Base-by-base conservation (phyloP, 1,140 invertebrate genomes). In the Coelopa frigida region DNA sequence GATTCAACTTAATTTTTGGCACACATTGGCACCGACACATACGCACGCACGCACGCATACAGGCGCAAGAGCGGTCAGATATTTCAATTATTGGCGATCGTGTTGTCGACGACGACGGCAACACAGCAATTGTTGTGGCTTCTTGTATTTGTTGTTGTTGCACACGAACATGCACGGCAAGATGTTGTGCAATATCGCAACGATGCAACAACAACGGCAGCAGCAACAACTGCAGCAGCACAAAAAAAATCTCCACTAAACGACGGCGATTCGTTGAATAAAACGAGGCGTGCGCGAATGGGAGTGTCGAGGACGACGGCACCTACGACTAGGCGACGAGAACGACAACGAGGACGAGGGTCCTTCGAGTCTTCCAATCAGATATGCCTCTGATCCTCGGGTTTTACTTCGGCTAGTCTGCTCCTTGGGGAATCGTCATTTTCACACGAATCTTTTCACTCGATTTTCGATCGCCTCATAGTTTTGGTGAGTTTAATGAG, bases 221-320 rank as follows among this genome's bases (percentile, higher is more conserved):
- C 32, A 29, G 24, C 40, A 31, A 31, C 32, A 29, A 12, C 40
- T 29, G 32, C 27, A 42, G 24, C 24, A 31, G 17, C 32, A 29
- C 26, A 17, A 11, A 17, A 26, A 20, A 24, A 27, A 11, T 7
- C 22, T 29, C 23, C 20, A 29, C 12, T 29, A 29, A 29, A 29
- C n/a, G 27, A 29, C n/a, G 27, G 27, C 7, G n/a, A 29, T 8
- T 7, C 27, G n/a, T n/a, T n/a, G n/a, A n/a, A n/a, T n/a, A n/a
- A n/a, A n/a, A n/a, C n/a, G n/a, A n/a, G n/a, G n/a, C n/a, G n/a
- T n/a, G n/a, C n/a, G n/a, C n/a, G n/a, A n/a, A n/a, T n/a, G n/a
- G n/a, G n/a, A n/a, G n/a, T n/a, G n/a, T n/a, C n/a, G n/a, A n/a
- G n/a, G n/a, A n/a, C n/a, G n/a, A n/a, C n/a, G n/a, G n/a, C n/a